phyloP scores from a whole-genome alignment of 2,113 vertebrate species.

The Pygathrix nemaeus region DNA sequence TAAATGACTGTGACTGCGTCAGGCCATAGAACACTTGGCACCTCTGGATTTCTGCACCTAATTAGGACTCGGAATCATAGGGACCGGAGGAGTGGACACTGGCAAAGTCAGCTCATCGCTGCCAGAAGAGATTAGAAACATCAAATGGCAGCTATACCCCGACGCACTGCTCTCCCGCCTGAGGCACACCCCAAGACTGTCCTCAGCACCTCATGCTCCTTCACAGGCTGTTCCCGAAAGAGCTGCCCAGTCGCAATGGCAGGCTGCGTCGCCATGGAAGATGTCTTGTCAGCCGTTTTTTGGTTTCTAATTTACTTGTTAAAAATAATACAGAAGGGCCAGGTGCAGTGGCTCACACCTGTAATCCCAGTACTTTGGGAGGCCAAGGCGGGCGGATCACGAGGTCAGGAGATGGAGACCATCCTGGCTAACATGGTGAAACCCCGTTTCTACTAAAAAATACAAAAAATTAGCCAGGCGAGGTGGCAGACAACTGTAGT shows the following conservation, averaged over 20 bases:
- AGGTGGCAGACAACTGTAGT: accelerated
- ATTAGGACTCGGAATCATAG: not conserved
- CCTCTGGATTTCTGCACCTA: not conserved
- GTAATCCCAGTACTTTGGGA: too few species aligned
- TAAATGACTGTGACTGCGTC: not conserved
- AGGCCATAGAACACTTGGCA: accelerated
- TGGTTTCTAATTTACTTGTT: not conserved
- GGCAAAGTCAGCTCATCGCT: accelerated
- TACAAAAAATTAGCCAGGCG: too few species aligned
- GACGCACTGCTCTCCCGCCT: accelerated
- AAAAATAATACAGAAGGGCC: not conserved
- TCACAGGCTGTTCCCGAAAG: accelerated
- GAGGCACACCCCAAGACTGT: accelerated
- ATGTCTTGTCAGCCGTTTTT: accelerated
- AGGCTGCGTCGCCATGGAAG: accelerated
- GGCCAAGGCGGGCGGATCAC: too few species aligned
- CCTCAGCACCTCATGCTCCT: not conserved
- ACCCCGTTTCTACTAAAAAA: too few species aligned
- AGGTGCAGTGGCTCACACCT: too few species aligned
- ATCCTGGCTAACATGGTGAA: too few species aligned
- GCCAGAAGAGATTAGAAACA: not conserved
- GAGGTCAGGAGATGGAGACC: too few species aligned
- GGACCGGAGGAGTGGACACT: accelerated
- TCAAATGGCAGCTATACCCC: accelerated
- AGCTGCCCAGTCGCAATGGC: accelerated